A percentile compares a stretch with the other conserved stretches of the same genome.
phyloP scores from a whole-genome alignment of 2,797 vertebrate species.

The Tadarida brasiliensis region DNA sequence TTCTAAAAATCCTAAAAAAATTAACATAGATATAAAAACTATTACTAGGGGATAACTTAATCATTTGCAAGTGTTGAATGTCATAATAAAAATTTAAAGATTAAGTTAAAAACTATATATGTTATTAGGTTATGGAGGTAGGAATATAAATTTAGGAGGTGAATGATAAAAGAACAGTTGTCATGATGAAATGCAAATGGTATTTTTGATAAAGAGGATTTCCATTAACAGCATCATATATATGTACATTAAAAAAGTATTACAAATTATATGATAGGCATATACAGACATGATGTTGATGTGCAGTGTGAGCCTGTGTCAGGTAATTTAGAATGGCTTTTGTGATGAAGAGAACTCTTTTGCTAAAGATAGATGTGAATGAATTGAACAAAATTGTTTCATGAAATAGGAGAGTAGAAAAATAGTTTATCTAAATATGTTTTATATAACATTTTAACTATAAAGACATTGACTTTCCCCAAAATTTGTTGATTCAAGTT shows the following conservation, averaged over 20 bases:
- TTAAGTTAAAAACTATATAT: background rate
- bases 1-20: background rate
- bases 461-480: background rate
- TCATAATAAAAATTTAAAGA: background rate
- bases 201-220: slow-evolving; percentile 20
- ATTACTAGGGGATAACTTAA: background rate
- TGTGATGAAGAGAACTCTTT: background rate
- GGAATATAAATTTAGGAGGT: background rate
- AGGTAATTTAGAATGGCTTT: background rate
- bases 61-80: background rate
- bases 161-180: background rate
- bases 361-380: background rate
- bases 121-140: background rate
- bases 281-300: background rate
- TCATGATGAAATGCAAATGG: slow-evolving; percentile 6
- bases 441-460: background rate
- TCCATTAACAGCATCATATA: background rate
- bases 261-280: background rate
- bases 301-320: background rate
- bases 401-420: slow-evolving; percentile 9
- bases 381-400: background rate
- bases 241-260: background rate
- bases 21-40: background rate
- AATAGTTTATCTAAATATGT: background rate
- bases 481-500: background rate